These are phyloP conservation scores for Hedya salicella DNA, from an alignment of 2,888 invertebrate species.

Conservation along the genomic window DNA sequence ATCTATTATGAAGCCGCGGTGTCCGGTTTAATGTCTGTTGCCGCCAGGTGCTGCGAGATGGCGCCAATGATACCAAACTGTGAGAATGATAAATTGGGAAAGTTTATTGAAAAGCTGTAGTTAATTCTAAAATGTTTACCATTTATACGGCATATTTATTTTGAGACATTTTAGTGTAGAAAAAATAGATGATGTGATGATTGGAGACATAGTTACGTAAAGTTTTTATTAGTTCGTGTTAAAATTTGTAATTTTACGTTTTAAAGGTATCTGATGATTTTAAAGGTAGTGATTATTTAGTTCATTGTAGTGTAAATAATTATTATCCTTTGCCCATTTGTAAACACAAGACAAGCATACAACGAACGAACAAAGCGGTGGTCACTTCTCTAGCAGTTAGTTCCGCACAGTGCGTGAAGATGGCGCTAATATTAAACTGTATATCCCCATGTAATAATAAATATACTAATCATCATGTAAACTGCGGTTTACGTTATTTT, in stretches of 20 bases:
- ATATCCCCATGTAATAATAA: background rate
- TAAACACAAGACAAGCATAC: too few relatives aligned
- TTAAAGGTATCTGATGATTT: too few relatives aligned
- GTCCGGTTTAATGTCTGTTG: constrained; percentile 62
- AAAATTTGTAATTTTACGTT: too few relatives aligned
- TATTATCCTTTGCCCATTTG: too few relatives aligned
- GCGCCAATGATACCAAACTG: constrained; percentile 33
- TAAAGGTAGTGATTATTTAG: too few relatives aligned
- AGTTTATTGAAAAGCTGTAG: constrained; percentile 5
- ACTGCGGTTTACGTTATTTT: too few relatives aligned
- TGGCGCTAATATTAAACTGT: constrained; percentile 52
- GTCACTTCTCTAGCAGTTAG: constrained; percentile 44
- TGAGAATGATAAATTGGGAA: constrained; percentile 11
- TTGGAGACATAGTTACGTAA: too few relatives aligned
- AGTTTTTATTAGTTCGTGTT: too few relatives aligned
- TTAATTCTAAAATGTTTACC: background rate
- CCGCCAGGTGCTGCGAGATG: constrained; percentile 57
- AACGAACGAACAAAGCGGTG: background rate
- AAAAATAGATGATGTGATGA: too few relatives aligned
- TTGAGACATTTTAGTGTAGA: background rate
- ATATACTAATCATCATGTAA: too few relatives aligned
- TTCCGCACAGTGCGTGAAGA: constrained; percentile 50
- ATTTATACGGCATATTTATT: background rate
- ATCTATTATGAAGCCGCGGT: constrained; percentile 73
- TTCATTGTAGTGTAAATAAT: too few relatives aligned